Conservation (phyloP, 2,888 invertebrate species). For the Ochropleura leucogaster region DNA sequence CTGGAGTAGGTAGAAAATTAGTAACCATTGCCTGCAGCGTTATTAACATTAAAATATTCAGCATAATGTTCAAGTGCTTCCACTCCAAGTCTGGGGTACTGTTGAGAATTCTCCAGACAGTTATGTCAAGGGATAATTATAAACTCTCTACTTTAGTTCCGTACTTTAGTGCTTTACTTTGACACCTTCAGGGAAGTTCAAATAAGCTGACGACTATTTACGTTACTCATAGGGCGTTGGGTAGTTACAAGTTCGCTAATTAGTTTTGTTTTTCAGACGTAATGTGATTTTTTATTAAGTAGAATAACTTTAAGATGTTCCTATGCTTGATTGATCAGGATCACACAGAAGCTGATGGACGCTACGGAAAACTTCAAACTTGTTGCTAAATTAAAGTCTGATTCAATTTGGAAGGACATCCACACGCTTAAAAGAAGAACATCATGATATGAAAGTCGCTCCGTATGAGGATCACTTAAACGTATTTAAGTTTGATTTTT, state of each 20-base stretch:
- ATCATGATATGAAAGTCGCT: too few species aligned
- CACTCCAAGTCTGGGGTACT: constrained; percentile 2
- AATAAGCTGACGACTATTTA: constrained; percentile 29
- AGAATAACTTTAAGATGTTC: too few species aligned
- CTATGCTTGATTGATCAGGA: too few species aligned
- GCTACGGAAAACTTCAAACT: too few species aligned
- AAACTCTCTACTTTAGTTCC: constrained; percentile 44
- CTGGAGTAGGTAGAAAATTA: constrained; percentile 19
- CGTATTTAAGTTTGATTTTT: not conserved
- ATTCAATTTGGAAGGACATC: too few species aligned
- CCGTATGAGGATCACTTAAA: too few species aligned
- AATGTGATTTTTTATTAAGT: not conserved
- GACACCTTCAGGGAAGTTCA: constrained; percentile 28
- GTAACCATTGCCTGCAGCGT: constrained; percentile 28
- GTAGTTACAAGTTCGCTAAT: constrained; percentile 29
- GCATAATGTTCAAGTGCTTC: constrained; percentile 30
- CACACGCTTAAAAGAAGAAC: too few species aligned
- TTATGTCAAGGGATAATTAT: constrained; percentile 37
- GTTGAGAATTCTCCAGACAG: constrained; percentile 29
- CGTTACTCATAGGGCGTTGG: constrained; percentile 23
- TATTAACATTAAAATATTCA: constrained; percentile 49
- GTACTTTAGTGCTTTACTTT: constrained; percentile 20
- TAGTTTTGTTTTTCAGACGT: constrained; percentile 21
- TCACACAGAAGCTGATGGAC: too few species aligned
- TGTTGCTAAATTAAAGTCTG: too few species aligned